These are phyloP conservation scores for Hucho hucho DNA, from an alignment of 2,113 vertebrate genomes.

Conservation along the genomic window DNA sequence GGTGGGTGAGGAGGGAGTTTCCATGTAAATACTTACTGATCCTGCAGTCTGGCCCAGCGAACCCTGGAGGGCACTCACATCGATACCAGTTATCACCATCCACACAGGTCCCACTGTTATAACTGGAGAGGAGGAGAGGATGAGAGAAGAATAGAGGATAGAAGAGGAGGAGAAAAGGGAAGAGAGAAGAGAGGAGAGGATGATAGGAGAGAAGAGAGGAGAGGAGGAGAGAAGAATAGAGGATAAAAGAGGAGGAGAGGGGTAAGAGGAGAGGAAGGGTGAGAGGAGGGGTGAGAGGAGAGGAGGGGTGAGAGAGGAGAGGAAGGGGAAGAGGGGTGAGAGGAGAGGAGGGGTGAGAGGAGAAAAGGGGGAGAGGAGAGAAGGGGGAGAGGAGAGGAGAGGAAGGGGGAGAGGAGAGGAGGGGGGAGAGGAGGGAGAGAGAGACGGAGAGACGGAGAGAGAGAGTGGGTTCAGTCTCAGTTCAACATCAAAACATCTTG, in stretches of 20 bases:
- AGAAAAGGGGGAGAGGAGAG: not conserved
- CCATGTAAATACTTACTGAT: constrained; percentile 86
- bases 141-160: too few species aligned
- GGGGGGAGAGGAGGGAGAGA: not conserved
- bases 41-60: constrained; percentile 93
- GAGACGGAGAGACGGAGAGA: not conserved
- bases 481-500: not conserved
- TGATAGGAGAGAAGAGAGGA: not conserved
- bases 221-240: constrained; percentile 33
- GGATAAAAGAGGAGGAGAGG: too few species aligned
- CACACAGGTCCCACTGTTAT: constrained; percentile 94
- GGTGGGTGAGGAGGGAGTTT: too few species aligned
- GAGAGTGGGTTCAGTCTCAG: constrained; percentile 10
- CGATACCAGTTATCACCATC: constrained; percentile 98
- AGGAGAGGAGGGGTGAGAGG: constrained; percentile 30
- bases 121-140: constrained; percentile 69
- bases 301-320: constrained; percentile 25
- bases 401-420: too few species aligned
- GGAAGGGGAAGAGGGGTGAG: constrained; percentile 42
- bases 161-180: too few species aligned
- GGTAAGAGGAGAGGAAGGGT: not conserved
- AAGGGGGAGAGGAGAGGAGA: too few species aligned
- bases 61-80: constrained; percentile 93
- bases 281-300: constrained; percentile 6
- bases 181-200: not conserved